Evolutionary conservation across 2,888 invertebrate species (phyloP).

Genomic region (Synergus gifuensis): DNA sequence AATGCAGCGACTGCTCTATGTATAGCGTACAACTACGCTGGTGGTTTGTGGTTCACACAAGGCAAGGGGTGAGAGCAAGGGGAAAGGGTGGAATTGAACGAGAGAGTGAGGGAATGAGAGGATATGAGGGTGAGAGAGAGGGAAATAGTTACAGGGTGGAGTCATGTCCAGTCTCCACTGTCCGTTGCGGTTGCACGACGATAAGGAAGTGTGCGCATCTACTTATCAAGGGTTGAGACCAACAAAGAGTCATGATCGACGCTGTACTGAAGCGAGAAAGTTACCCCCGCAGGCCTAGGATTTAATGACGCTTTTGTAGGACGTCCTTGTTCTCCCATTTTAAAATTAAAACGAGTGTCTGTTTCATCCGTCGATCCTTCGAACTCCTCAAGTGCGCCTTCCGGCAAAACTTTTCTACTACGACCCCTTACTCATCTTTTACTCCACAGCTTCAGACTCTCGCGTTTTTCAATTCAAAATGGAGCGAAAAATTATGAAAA

Average conservation of each 20-base stretch:
- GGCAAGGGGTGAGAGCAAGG: constrained; percentile 34
- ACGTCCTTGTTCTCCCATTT: constrained; percentile 52
- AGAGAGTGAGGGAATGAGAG: not conserved
- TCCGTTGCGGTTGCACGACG: constrained; percentile 43
- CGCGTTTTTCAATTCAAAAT: not conserved
- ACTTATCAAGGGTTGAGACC: constrained; percentile 50
- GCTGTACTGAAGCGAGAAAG: constrained; percentile 45
- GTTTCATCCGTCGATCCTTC: constrained; percentile 59
- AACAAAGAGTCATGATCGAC: constrained; percentile 56
- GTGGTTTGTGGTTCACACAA: constrained; percentile 43
- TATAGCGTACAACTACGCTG: constrained; percentile 43
- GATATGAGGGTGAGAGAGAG: not conserved
- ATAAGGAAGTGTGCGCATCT: constrained; percentile 49
- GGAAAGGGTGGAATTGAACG: constrained; percentile 13
- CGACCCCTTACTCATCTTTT: not conserved
- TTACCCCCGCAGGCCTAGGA: constrained; percentile 52
- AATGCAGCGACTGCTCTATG: constrained; percentile 63
- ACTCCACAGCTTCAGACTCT: not conserved
- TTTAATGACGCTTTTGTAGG: constrained; percentile 57
- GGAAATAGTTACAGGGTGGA: constrained; percentile 35
- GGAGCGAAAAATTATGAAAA: not conserved
- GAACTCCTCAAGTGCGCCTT: constrained; percentile 58
- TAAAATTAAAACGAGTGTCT: constrained; percentile 60
- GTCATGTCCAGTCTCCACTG: constrained; percentile 40
- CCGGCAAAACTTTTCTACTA: constrained; percentile 50